Base-by-base conservation (phyloP, 2,113 vertebrate species). In the Paraplagusia blochii region DNA sequence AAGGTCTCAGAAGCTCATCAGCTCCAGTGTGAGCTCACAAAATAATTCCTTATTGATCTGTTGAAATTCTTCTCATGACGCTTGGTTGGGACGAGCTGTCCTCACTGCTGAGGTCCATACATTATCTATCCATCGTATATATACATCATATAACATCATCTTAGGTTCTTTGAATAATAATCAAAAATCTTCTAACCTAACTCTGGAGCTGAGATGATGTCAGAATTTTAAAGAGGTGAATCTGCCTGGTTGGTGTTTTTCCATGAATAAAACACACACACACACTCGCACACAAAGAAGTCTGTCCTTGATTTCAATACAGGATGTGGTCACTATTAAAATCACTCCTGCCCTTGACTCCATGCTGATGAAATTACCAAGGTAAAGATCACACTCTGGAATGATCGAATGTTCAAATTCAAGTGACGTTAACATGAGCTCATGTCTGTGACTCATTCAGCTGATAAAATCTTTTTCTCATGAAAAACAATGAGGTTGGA, bases 221-320 rank as follows among this genome's bases (percentile, higher is more conserved):
- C 78, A 84, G 83, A 83, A 76, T 84, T 51, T 44, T 9, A 85
- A 80, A 82, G 66, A 38, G 70, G 60, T 35, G 53, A 83, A 79
- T 78, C 62, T 79, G 78, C 80, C 44, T 13, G 11, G 65, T 56
- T 81, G 47, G 82, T 61, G 17, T 61, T 66, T 83, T 73, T 72
- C 13, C 19, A 34, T 64, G 0, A 38, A 40, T 47, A 29, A 69
- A 19, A 29, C 53, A 53, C 55, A 66, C 38, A 42, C 52, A 50
- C 61, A 69, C 34, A 2, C 14, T 43, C 13, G 43, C 63, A 58
- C 74, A 72, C 22, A n/a, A 52, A 51, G 29, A 22, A 58, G 43
- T 44, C 52, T 19, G 42, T 16, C 22, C 17, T 51, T 53, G 58
- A 49, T 74, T 60, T 62, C 38, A 58, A 17, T 7, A 2, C 16